phyloP scores from a whole-genome alignment of 2,888 invertebrate species.

The Chrysolina oricalcia region DNA sequence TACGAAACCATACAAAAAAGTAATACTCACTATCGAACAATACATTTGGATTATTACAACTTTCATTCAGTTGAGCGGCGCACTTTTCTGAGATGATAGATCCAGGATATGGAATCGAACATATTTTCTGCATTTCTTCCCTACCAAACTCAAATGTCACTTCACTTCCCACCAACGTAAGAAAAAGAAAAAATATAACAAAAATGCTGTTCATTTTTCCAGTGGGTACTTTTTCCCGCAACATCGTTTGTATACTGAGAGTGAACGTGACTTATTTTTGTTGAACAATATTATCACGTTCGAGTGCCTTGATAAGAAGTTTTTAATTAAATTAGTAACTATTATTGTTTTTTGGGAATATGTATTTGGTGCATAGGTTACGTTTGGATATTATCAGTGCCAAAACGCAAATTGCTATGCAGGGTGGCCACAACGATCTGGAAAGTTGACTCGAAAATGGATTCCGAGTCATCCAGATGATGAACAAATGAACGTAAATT shows the following conservation, averaged over 20 bases:
- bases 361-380: background rate
- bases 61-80: conserved; percentile 1
- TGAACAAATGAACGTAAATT: no score
- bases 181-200: background rate
- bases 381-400: no score
- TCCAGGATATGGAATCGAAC: background rate
- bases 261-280: background rate
- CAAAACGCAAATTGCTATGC: no score
- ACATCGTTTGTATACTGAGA: background rate
- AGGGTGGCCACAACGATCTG: no score
- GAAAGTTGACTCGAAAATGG: no score
- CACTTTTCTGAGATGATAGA: background rate
- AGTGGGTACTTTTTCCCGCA: background rate
- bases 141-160: background rate
- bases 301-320: background rate
- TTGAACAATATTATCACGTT: background rate
- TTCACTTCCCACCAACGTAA: conserved; percentile 15
- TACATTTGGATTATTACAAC: conserved; percentile 4
- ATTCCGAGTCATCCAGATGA: no score
- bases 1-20: background rate
- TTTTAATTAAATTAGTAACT: no score
- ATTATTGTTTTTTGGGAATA: no score
- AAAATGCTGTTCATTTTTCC: background rate
- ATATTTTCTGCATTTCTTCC: conserved; percentile 7
- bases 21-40: background rate